These are phyloP conservation scores for Varanus komodoensis DNA, from an alignment of 2,113 vertebrate genomes.

Conservation along the genomic window DNA sequence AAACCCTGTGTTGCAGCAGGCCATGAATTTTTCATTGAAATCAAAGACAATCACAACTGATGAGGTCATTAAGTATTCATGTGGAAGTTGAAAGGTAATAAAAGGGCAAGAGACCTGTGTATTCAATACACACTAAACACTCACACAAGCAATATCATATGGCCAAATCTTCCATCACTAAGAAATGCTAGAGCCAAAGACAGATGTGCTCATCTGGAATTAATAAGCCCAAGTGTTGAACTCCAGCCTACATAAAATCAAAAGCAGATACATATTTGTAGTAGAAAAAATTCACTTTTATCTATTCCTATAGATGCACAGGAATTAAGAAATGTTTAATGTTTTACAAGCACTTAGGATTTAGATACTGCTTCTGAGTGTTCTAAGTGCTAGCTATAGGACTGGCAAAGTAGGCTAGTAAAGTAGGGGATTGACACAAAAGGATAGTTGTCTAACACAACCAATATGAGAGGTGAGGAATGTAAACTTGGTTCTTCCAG, in stretches of 20 bases:
- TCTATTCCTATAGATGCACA: neutral
- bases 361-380: neutral
- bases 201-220: conserved; percentile 32
- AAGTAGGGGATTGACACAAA: too few relatives aligned
- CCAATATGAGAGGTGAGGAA: too few relatives aligned
- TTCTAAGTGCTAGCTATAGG: neutral
- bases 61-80: conserved; percentile 76
- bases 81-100: conserved; percentile 71
- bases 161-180: conserved; percentile 56
- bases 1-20: conserved; percentile 42
- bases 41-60: conserved; percentile 75
- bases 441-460: too few relatives aligned
- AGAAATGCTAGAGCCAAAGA: conserved; percentile 61
- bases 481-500: too few relatives aligned
- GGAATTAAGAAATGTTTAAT: too few relatives aligned
- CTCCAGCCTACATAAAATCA: neutral
- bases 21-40: conserved; percentile 72
- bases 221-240: conserved; percentile 17
- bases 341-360: neutral
- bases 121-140: conserved; percentile 55
- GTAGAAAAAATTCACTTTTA: neutral
- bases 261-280: neutral
- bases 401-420: neutral
- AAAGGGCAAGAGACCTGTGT: conserved; percentile 67
- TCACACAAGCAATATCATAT: conserved; percentile 57